Percentiles rank a stretch among this genome's conserved stretches.
Conservation (phyloP, 2,113 vertebrate species). For the Oceanodroma tethys region DNA sequence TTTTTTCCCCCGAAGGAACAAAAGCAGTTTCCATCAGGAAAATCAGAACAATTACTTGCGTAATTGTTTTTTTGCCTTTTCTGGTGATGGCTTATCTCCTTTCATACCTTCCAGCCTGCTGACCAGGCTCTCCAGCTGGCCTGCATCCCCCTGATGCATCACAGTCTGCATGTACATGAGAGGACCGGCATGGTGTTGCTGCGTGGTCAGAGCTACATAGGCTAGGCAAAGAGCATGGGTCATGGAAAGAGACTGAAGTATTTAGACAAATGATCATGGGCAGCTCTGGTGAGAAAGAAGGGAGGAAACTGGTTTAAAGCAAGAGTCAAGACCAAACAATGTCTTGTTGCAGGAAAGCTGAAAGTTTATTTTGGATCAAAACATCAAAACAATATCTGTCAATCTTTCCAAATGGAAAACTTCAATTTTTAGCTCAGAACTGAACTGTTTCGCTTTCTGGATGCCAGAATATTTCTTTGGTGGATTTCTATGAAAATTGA, state of each 20-base stretch:
- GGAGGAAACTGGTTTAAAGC: background rate
- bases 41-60: background rate
- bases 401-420: background rate
- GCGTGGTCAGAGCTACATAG: background rate
- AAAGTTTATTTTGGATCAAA: slow-evolving; percentile 9
- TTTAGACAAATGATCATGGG: background rate
- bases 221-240: background rate
- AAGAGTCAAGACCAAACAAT: background rate
- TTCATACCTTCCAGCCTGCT: background rate
- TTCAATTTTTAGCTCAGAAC: background rate
- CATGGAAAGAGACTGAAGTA: background rate
- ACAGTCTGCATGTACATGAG: background rate
- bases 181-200: background rate
- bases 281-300: background rate
- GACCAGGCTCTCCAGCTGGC: background rate
- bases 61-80: too few relatives aligned
- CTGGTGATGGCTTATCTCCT: background rate
- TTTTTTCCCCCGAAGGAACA: background rate
- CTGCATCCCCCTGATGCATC: background rate
- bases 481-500: background rate
- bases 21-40: background rate
- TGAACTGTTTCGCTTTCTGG: background rate
- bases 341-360: background rate
- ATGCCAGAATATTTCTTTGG: background rate
- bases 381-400: background rate